Evolutionary conservation across 2,888 invertebrate species (phyloP).

Genomic region (Cheilosia soror): DNA sequence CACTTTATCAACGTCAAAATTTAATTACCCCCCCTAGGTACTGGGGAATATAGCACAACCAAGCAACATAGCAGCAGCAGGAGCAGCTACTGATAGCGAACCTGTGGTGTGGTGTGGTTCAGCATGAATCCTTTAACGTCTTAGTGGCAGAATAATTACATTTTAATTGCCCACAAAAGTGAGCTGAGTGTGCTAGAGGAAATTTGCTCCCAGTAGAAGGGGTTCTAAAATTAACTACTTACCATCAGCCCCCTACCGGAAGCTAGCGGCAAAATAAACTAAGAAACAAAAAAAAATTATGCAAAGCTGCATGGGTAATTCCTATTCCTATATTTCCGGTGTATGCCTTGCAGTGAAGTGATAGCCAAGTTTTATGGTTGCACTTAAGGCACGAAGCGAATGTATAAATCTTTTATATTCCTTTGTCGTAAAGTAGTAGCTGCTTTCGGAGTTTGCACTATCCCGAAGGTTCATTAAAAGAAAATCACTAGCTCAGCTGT

Average conservation of each 20-base stretch:
- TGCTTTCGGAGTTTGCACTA: constrained; percentile 22
- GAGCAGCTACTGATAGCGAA: constrained; percentile 36
- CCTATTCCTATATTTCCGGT: constrained; percentile 43
- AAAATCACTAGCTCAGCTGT: constrained; percentile 16
- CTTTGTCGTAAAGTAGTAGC: constrained; percentile 21
- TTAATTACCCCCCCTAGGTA: constrained; percentile 67
- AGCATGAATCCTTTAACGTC: constrained; percentile 67
- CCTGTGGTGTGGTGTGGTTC: constrained; percentile 37
- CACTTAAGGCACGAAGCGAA: constrained; percentile 57
- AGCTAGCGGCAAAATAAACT: background rate
- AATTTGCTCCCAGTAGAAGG: constrained; percentile 26
- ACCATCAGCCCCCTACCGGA: constrained; percentile 2
- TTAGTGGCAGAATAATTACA: constrained; percentile 74
- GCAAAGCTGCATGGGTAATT: constrained; percentile 46
- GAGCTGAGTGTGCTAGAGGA: constrained; percentile 51
- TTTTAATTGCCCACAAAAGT: constrained; percentile 75
- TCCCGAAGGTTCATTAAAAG: constrained; percentile 28
- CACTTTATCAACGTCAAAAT: constrained; percentile 75
- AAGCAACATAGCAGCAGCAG: constrained; percentile 1
- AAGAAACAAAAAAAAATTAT: constrained; percentile 37
- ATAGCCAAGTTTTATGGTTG: constrained; percentile 44
- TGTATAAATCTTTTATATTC: constrained; percentile 65
- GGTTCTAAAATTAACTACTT: constrained; percentile 58
- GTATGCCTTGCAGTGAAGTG: constrained; percentile 16
- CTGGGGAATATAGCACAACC: constrained; percentile 44